Base-by-base conservation (phyloP, 2,888 invertebrate genomes). In the Pedicia rivosa region DNA sequence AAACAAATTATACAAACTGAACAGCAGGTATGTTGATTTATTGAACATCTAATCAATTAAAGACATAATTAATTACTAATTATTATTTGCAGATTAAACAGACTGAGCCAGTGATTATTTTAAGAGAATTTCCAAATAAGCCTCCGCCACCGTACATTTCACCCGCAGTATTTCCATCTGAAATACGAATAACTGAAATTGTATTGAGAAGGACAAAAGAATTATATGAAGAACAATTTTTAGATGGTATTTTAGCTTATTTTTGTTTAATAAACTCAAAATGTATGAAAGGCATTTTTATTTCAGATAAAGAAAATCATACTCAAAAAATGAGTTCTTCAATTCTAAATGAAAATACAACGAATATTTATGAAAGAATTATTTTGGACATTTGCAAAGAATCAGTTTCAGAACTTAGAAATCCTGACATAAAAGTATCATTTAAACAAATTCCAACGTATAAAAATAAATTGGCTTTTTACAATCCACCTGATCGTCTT, bases 61-160 rank as follows among this genome's bases (percentile, higher is more conserved):
- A 4, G 5, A 6, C 20, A 10, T 24, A 7, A 24, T 24, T 24
- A 3, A 10, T 24, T 24, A 4, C 3, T 24, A n/a, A 10, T 24
- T n/a, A 10, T 24, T 24, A 4, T 30, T 53, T 54, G 28, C 47
- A 74, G 71, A 70, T 73, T 38, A 72, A 72, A 48, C 67, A 68
- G 50, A 57, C 72, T 15, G 68, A 70, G 49, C 64, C 67, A 46
- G 63, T 50, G 16, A 48, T 50, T 52, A 50, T 60, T 61, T 46
- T 75, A 64, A 52, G 78, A 32, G 75, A 76, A 56, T 76, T 78
- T 43, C 78, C 78, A 5, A 77, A 78, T 52, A 78, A 78, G 50
- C 77, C 79, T 8, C 79, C 80, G 2, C 79, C 80, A 0, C 79
- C 80, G 0, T 81, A 80, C 55, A 75, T 73, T 1, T 76, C 78